phyloP scores from a whole-genome alignment of 2,888 invertebrate species.

The Amphipoea oculea region DNA sequence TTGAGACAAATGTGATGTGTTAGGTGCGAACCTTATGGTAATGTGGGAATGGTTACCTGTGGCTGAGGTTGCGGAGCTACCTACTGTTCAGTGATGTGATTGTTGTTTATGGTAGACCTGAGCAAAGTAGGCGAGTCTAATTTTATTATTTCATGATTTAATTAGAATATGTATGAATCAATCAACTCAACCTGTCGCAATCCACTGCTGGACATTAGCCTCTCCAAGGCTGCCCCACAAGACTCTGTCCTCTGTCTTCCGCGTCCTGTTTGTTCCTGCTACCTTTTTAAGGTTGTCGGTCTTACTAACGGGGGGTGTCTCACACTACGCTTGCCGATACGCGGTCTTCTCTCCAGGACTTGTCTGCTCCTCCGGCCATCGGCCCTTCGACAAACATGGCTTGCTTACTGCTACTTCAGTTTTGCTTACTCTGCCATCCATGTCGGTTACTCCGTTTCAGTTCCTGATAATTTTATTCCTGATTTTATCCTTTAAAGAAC shows the following conservation, averaged over 20 bases:
- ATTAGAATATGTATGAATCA: not conserved
- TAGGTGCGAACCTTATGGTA: not conserved
- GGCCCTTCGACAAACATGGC: not conserved
- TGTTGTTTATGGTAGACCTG: not conserved
- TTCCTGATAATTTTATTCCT: not conserved
- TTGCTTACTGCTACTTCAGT: not conserved
- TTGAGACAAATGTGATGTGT: slow-evolving; percentile 11
- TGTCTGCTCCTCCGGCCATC: not conserved
- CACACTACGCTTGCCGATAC: not conserved
- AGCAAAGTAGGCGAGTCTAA: not conserved
- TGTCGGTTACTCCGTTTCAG: not conserved
- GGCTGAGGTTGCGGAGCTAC: not conserved
- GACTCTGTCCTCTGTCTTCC: not conserved
- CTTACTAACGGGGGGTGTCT: not conserved
- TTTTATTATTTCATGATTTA: not conserved
- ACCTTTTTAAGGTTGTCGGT: not conserved
- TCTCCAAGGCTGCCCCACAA: not conserved
- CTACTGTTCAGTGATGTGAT: not conserved
- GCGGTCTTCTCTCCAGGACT: not conserved
- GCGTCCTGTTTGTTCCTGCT: not conserved
- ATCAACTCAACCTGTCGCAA: not conserved
- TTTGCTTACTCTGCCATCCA: not conserved
- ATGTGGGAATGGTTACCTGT: not conserved
- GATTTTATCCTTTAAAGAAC: not conserved
- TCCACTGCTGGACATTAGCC: not conserved